Base-by-base conservation (phyloP, 2,888 invertebrate species). In the Doris montereyensis region DNA sequence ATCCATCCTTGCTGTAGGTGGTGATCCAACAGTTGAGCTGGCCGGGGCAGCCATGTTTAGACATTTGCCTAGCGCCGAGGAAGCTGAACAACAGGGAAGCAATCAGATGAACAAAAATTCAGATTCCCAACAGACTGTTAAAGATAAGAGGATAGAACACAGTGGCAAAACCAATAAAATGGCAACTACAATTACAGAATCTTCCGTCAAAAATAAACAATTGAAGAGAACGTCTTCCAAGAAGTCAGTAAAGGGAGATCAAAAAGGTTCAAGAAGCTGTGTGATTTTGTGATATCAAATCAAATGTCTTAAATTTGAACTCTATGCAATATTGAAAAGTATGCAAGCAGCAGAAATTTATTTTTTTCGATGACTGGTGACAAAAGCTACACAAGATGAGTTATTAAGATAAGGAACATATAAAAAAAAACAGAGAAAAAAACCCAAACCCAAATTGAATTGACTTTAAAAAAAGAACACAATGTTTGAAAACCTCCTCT, bases 21-120 rank as follows among this genome's bases (percentile, higher is more conserved):
- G 77, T 10, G 86, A 86, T 35, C 82, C 84, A 0, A 79, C 73
- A 17, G 83, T 83, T 41, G 80, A 82, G 60, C 80, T 84, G 13
- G 83, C 83, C 10, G 81, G 81, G 68, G 67, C 81, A 34, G 82
- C 81, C 24, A 76, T 83, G 21, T 85, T 85, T 78, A 79, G 83
- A n/a, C 76, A 83, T 8, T 78, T 83, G 4, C 84, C 85, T 5
- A 60, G 72, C 24, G 73, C 78, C 1, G 81, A 82, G 8, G 79
- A 70, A 4, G 58, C 72, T n/a, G 78, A 78, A 70, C 34, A 71
- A 30, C 24, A 60, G 0, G 58, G 34, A 17, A 34, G 35, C 2
- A 13, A 28, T 2, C 41, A 24, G n/a, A 10, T 67, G 5, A 3
- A 21, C 5, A 41, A 70, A 34, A 24, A 28, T 24, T 8, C 2